Conservation (phyloP, 2,113 vertebrate species). For the Verasper variegatus region DNA sequence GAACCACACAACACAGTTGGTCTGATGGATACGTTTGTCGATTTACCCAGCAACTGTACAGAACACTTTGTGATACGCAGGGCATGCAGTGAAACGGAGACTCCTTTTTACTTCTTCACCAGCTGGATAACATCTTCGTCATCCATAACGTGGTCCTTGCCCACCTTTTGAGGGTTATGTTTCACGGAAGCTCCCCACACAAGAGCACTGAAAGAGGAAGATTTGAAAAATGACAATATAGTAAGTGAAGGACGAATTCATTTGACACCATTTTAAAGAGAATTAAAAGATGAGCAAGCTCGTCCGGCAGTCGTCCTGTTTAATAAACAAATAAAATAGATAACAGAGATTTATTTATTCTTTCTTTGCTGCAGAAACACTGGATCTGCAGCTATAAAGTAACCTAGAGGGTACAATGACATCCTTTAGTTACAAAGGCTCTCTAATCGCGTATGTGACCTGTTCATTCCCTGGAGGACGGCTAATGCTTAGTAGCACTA, state of each 20-base stretch:
- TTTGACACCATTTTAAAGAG: not conserved
- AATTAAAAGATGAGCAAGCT: not conserved
- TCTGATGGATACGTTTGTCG: slow-evolving; percentile 17
- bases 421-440: slow-evolving; percentile 35
- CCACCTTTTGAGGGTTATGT: slow-evolving; percentile 98
- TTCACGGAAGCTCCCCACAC: slow-evolving; percentile 98
- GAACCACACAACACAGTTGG: slow-evolving; percentile 37
- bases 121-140: slow-evolving; percentile 99
- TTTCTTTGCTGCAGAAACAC: slow-evolving; percentile 1
- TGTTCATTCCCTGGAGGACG: slow-evolving; percentile 49
- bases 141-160: slow-evolving; percentile 95
- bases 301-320: no score
- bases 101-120: slow-evolving; percentile 91
- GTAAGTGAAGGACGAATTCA: not conserved
- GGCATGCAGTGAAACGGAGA: slow-evolving; percentile 44
- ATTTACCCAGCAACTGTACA: slow-evolving; percentile 32
- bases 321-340: no score
- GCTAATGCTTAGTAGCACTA: slow-evolving; percentile 60
- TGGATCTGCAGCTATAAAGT: slow-evolving; percentile 2
- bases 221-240: not conserved
- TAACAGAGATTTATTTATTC: not conserved
- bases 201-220: slow-evolving; percentile 85
- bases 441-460: slow-evolving; percentile 45
- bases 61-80: slow-evolving; percentile 31
- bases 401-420: slow-evolving; percentile 23